These are phyloP conservation scores for Eilema sororculum DNA, from an alignment of 2,888 invertebrate genomes.

Conservation along the genomic window DNA sequence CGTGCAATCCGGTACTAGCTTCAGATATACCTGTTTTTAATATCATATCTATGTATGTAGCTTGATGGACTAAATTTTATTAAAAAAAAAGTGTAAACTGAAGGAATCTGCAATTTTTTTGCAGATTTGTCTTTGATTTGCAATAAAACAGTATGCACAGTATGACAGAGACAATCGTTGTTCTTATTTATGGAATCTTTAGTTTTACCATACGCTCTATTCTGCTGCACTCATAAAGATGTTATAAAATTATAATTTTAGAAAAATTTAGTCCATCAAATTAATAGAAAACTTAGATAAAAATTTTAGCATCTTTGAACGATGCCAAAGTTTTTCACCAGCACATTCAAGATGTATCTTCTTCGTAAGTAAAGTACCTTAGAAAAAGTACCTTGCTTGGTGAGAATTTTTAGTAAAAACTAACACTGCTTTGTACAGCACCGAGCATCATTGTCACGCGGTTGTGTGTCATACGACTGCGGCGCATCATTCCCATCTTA, in stretches of 20 bases:
- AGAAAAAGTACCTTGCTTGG: conserved; percentile 24
- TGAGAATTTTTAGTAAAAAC: conserved; percentile 33
- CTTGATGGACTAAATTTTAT: conserved; percentile 28
- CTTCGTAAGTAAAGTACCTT: background rate
- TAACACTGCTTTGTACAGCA: conserved; percentile 78
- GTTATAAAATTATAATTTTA: background rate
- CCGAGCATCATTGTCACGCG: conserved; percentile 90
- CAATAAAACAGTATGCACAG: no score
- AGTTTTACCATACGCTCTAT: background rate
- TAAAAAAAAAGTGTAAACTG: no score
- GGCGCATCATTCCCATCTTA: conserved; percentile 77
- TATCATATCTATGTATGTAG: conserved; percentile 7
- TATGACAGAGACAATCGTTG: no score
- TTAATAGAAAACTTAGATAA: conserved; percentile 6
- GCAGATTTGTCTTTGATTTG: no score
- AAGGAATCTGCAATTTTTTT: no score
- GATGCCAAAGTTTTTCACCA: conserved; percentile 29
- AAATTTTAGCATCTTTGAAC: conserved; percentile 21
- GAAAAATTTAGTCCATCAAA: conserved; percentile 19
- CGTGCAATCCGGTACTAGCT: conserved; percentile 37
- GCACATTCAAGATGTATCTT: conserved; percentile 35
- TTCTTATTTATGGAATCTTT: no score
- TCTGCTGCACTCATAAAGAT: background rate
- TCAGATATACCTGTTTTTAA: conserved; percentile 24
- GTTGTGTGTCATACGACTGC: conserved; percentile 87